phyloP scores from a whole-genome alignment of 2,797 vertebrate genomes.

The Carapus acus region DNA sequence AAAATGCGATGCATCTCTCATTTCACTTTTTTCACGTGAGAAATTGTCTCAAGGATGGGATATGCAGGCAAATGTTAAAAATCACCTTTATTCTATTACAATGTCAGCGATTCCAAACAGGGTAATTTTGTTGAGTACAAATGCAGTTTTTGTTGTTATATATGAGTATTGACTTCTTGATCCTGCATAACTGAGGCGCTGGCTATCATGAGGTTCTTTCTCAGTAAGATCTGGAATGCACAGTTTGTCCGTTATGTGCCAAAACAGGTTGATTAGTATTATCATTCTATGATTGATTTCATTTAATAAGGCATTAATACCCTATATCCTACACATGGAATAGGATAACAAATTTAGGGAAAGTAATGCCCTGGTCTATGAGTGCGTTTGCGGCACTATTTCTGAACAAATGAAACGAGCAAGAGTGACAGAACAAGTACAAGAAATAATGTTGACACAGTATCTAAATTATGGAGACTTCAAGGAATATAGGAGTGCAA shows the following conservation, averaged over 20 bases:
- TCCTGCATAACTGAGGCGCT: constrained; percentile 50
- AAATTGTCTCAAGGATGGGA: background rate
- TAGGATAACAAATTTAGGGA: too few relatives aligned
- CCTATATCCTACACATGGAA: constrained; percentile 21
- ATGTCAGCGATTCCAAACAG: constrained; percentile 26
- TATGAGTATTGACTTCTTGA: constrained; percentile 45
- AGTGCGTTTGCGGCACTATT: constrained; percentile 20
- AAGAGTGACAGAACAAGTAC: constrained; percentile 48
- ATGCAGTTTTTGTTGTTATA: constrained; percentile 49
- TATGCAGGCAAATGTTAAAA: constrained; percentile 32
- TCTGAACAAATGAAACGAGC: constrained; percentile 3
- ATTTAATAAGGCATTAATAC: constrained; percentile 36
- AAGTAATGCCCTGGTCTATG: constrained; percentile 14
- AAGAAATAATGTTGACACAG: constrained; percentile 44
- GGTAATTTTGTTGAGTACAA: constrained; percentile 34
- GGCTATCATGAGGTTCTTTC: constrained; percentile 27
- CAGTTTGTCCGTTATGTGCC: constrained; percentile 49
- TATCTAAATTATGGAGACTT: constrained; percentile 41
- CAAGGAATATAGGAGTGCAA: constrained; percentile 42
- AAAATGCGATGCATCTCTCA: constrained; percentile 69
- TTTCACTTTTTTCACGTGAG: constrained; percentile 59
- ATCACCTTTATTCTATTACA: constrained; percentile 55
- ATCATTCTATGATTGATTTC: constrained; percentile 24
- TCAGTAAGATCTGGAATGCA: constrained; percentile 40
- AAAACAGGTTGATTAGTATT: constrained; percentile 54